Conservation (phyloP, 1,140 invertebrate species). For the Tachypleus tridentatus region DNA sequence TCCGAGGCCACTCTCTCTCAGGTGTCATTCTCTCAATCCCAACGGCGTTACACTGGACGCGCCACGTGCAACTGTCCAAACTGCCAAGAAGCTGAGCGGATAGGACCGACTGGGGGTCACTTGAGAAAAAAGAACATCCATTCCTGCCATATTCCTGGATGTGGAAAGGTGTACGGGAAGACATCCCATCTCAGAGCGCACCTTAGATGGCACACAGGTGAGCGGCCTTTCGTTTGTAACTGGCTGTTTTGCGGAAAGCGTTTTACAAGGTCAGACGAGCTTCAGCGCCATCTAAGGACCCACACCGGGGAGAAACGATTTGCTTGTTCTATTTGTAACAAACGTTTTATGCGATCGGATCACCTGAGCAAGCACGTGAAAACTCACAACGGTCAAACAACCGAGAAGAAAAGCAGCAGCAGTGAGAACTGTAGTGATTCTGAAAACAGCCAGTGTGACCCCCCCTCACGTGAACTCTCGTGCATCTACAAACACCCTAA, state of each 20-base stretch:
- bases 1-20: constrained; percentile 38
- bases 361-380: constrained; percentile 93
- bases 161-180: constrained; percentile 88
- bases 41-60: constrained; percentile 82
- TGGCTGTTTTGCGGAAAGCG: constrained; percentile 51
- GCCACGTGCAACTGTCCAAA: constrained; percentile 98
- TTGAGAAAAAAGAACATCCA: constrained; percentile 95
- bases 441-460: constrained; percentile 55
- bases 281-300: constrained; percentile 91
- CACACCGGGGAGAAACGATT: constrained; percentile 95
- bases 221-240: constrained; percentile 51
- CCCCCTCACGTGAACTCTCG: background rate
- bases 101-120: constrained; percentile 86
- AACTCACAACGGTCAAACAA: constrained; percentile 55
- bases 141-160: constrained; percentile 96
- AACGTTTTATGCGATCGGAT: constrained; percentile 90
- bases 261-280: constrained; percentile 92
- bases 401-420: constrained; percentile 40
- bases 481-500: no score
- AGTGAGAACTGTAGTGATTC: constrained; percentile 52
- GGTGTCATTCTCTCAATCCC: constrained; percentile 73
- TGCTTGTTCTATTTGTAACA: constrained; percentile 87
- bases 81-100: constrained; percentile 87
- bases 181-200: constrained; percentile 58
- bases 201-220: constrained; percentile 50